Evolutionary conservation across 2,113 vertebrate genomes (phyloP), one percentile per base, ranked within the genome.

Genomic region (Tachysurus fulvidraco): DNA sequence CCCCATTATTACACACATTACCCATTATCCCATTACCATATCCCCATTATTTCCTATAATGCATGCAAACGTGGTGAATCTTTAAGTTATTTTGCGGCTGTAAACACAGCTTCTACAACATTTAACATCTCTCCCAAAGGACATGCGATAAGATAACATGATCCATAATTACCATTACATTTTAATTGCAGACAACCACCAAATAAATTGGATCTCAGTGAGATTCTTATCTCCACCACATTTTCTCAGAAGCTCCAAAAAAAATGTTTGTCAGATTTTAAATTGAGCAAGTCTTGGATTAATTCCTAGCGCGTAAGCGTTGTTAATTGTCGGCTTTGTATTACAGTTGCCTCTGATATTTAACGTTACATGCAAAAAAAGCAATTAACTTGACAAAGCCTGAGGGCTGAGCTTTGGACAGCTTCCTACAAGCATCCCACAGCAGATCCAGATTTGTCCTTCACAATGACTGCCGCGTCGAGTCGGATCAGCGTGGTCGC

Each of bases 341-440:
- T 79, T 76, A n/a, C 67, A 41, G 60, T 85, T 83, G 55, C 60
- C 28, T 41, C 30, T 83, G 88, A 81, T 84, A 44, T 74, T 89
- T 86, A 76, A 65, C 54, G 41, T 76, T 82, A 84, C 28, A n/a
- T 87, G 83, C 77, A 78, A 50, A 81, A 84, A 74, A 89, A 82
- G 86, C 84, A 81, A 89, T 85, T 83, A 89, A 87, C 41, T 83
- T 81, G 80, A 67, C 85, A 62, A 71, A 85, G 62, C 86, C 88
- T 59, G 55, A 78, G 79, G 88, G 60, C 50, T 57, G 55, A 50
- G 71, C 50, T 85, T 71, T 55, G 78, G 79, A n/a, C 54, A 67
- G 54, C 62, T 78, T 60, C 57, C 16, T 80, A 67, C 11, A 12
- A 59, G 78, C 69, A 83, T 81, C 67, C 74, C 57, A 2, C 64